phyloP scores from a whole-genome alignment of 2,113 vertebrate species.

The Ploceus nigricollis region DNA sequence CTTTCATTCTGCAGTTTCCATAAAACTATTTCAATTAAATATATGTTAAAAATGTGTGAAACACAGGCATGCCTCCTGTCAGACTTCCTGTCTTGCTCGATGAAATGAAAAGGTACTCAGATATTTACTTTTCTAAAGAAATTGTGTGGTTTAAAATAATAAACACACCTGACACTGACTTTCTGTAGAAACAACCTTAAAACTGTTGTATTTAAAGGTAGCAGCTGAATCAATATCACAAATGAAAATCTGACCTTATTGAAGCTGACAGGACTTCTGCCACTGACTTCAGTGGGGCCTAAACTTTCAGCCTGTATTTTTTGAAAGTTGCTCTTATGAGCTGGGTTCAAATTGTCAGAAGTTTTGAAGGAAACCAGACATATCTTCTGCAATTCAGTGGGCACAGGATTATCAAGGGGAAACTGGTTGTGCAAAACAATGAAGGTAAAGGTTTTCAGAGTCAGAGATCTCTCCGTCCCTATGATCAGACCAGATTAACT shows the following conservation, averaged over 20 bases:
- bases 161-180: constrained; percentile 14
- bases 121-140: constrained; percentile 9
- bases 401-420: neutral
- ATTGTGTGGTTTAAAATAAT: constrained; percentile 6
- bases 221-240: constrained; percentile 39
- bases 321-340: neutral
- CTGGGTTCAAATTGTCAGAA: neutral
- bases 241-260: neutral
- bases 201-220: neutral
- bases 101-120: neutral
- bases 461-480: neutral
- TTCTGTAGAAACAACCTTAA: constrained; percentile 5
- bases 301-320: neutral
- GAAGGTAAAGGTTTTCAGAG: neutral
- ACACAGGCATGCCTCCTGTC: neutral
- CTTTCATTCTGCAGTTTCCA: neutral
- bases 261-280: neutral
- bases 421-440: neutral
- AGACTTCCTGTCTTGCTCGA: neutral
- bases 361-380: neutral
- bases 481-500: neutral
- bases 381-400: neutral
- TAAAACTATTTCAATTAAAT: neutral
- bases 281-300: neutral
- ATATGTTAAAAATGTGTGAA: neutral